Conservation (phyloP, 2,888 invertebrate genomes). For the Rhyacophila evoluta region DNA sequence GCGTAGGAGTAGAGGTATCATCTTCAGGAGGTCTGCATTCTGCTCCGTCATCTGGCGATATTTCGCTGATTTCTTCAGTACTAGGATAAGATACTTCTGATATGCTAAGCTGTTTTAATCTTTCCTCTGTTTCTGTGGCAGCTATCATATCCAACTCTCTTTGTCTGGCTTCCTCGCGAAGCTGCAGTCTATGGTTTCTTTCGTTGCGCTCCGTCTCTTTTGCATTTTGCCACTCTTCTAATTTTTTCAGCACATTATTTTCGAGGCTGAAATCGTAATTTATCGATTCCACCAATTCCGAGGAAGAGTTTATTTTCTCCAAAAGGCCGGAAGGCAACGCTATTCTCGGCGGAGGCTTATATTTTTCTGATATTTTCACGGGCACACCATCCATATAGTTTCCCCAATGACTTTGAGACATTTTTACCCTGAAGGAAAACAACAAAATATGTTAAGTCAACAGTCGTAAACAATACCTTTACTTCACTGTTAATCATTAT, state of each 20-base stretch:
- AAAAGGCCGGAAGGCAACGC: slow-evolving; percentile 68
- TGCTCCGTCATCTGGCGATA: slow-evolving; percentile 68
- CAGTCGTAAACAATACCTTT: background rate
- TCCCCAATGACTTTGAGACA: slow-evolving; percentile 47
- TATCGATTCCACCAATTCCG: slow-evolving; percentile 62
- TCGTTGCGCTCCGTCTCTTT: slow-evolving; percentile 74
- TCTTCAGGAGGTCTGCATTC: slow-evolving; percentile 57
- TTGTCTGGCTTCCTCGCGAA: slow-evolving; percentile 71
- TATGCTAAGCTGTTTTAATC: slow-evolving; percentile 70
- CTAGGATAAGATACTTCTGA: slow-evolving; percentile 73
- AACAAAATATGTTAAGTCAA: slow-evolving; percentile 7
- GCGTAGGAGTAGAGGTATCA: slow-evolving; percentile 59
- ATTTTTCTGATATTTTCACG: slow-evolving; percentile 90
- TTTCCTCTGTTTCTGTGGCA: slow-evolving; percentile 67
- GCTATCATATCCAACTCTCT: slow-evolving; percentile 69
- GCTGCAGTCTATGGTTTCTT: slow-evolving; percentile 72
- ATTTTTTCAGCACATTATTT: slow-evolving; percentile 77
- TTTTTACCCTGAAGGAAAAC: slow-evolving; percentile 35
- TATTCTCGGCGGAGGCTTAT: slow-evolving; percentile 79
- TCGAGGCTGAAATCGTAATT: slow-evolving; percentile 82
- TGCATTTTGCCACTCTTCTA: slow-evolving; percentile 77
- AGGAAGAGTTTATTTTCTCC: slow-evolving; percentile 63
- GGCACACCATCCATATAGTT: slow-evolving; percentile 81
- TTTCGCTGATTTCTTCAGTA: slow-evolving; percentile 71
- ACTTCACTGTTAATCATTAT: slow-evolving; percentile 16